Base-by-base conservation (phyloP, 30 jellyfish, hydroid and myxozoan species). In the Turritopsis dohrnii region DNA sequence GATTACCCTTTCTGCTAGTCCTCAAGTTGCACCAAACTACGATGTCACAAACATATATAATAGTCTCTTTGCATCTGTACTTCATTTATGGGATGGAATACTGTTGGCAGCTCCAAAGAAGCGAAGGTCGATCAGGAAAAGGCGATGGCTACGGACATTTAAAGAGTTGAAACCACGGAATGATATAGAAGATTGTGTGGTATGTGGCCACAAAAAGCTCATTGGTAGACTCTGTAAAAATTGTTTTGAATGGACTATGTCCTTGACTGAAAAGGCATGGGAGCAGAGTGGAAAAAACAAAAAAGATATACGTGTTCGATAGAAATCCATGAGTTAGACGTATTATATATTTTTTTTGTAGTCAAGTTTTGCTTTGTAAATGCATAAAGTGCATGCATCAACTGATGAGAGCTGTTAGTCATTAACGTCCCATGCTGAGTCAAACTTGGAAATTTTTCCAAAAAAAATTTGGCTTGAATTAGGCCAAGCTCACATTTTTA, bases 51-150 rank as follows among this genome's bases (percentile, higher is more conserved):
- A 69, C 9, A 7, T 21, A 69, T 69, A 13, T 41, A 41, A 41
- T 41, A 41, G 13, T 41, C 60, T 41, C 60, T 41, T 69, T 69
- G 28, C 77, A 9, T 23, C 28, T 18, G 23, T 26, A 27, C 41
- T 81, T 13, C 22, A 81, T 19, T 22, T 82, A 65, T 82, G 89
- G 89, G 71, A 29, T 52, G 96, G 97, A 3, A 84, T 89, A 17
- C 89, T 94, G 28, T 84, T 89, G 26, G 99, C 99, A 52, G 99
- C 86, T 13, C 99, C 99, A 72, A 94, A 94, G 80, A 85, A 83
- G 69, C 82, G 97, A 76, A 85, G 90, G n/a, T 89, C 96, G 27
- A 90, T 85, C 79, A 53, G 88, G 3, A 75, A 93, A 65, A 86
- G 88, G 71, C 80, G 97, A 28, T 65, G 82, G 52, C 81, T 96